Base-by-base conservation (phyloP, 2,113 vertebrate genomes). In the Campylorhamphus procurvoides region DNA sequence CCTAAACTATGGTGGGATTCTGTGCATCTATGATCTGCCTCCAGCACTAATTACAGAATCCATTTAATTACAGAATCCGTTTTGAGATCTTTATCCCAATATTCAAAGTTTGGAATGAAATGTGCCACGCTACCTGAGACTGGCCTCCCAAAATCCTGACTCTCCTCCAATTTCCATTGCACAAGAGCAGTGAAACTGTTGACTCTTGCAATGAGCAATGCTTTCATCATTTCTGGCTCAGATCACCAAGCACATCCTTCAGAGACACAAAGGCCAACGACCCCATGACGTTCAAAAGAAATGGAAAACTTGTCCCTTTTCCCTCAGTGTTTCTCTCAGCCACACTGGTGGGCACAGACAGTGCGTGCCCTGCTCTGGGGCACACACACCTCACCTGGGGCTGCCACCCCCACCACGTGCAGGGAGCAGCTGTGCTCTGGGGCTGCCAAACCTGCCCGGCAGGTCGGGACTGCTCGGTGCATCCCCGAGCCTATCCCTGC, bases 251-350 rank as follows among this genome's bases (percentile, higher is more conserved):
- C 12, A 1, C 31, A 12, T 47, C 69, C 77, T 29, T 49, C 28
- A 35, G 49, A 87, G 89, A 18, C 64, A 72, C 63, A 37, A 79
- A 80, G 90, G 95, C 82, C 96, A 91, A 91, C 59, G 96, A 89
- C 91, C 77, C 31, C 0, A 5, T 4, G n/a, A 6, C 7, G 14
- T 35, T 62, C 47, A 39, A 53, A 93, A 3, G 42, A 60, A 82
- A 46, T 3, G 3, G 28, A 76, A 62, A 93, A 42, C n/a, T 62
- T 28, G 4, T 56, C 66, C 77, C 66, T 89, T 78, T 75, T 12
- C 58, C 29, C 66, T 81, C 14, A 12, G 39, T 12, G 72, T 84
- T 68, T 9, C 27, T 40, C 22, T 56, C 40, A 1, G 87, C 49
- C 2, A 17, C 18, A 42, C n/a, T 3, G 39, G 11, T 2, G 4